These are phyloP conservation scores for Neoarius graeffei DNA, from an alignment of 2,113 vertebrate species.

Conservation along the genomic window DNA sequence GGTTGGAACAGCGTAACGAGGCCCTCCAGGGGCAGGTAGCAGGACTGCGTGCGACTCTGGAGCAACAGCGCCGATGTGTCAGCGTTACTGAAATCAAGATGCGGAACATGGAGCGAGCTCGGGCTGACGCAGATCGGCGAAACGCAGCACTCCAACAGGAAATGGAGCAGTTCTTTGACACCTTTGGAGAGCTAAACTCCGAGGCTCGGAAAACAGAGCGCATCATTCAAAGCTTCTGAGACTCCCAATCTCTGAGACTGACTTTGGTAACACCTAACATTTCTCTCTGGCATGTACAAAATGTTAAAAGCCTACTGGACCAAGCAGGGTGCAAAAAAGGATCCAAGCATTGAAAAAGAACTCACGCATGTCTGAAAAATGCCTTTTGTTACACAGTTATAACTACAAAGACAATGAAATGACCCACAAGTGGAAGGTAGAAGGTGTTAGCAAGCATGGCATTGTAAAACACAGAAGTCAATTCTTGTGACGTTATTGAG, in stretches of 20 bases:
- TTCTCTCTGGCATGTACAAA: not conserved
- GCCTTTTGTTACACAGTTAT: slow-evolving; percentile 7
- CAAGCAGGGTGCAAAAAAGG: not conserved
- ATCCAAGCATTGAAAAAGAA: not conserved
- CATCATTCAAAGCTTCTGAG: slow-evolving; percentile 68
- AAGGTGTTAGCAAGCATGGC: slow-evolving; percentile 36
- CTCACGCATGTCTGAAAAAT: slow-evolving; percentile 9
- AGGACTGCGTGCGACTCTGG: slow-evolving; percentile 67
- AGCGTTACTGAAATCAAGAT: slow-evolving; percentile 71
- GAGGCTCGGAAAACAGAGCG: slow-evolving; percentile 71
- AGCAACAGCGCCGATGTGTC: slow-evolving; percentile 73
- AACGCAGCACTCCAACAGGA: slow-evolving; percentile 76
- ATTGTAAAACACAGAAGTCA: not conserved
- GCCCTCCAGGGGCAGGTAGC: slow-evolving; percentile 70
- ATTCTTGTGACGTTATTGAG: not conserved
- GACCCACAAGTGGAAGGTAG: slow-evolving; percentile 1
- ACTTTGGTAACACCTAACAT: not conserved
- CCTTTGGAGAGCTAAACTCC: slow-evolving; percentile 75
- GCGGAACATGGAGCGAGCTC: slow-evolving; percentile 68
- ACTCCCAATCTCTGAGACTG: slow-evolving; percentile 60
- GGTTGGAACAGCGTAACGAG: slow-evolving; percentile 77
- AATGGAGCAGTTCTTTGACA: slow-evolving; percentile 81
- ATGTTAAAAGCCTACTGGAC: not conserved
- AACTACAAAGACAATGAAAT: slow-evolving; percentile 17
- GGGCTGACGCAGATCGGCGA: slow-evolving; percentile 69